Evolutionary conservation across 2,888 invertebrate genomes (phyloP).

Genomic region (Platycheirus rosarum): DNA sequence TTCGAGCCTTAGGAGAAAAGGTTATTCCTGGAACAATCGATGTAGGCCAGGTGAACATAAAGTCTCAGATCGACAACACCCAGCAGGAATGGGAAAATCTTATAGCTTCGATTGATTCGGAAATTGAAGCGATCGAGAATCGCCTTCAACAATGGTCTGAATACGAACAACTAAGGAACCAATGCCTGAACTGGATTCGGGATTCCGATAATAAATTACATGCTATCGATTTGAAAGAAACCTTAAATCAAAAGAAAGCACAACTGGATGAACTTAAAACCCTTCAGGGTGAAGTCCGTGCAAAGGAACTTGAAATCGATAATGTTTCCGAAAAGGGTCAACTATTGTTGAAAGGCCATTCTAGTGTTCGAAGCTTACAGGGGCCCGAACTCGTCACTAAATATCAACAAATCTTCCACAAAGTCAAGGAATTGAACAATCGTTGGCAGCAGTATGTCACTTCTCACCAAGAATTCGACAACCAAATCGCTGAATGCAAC

Average conservation of each 20-base stretch:
- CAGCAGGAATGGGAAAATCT: slow-evolving; percentile 96
- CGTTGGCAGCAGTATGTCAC: slow-evolving; percentile 96
- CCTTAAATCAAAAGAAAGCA: slow-evolving; percentile 91
- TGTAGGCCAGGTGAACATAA: slow-evolving; percentile 91
- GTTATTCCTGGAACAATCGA: slow-evolving; percentile 94
- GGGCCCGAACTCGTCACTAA: slow-evolving; percentile 95
- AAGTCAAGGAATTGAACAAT: slow-evolving; percentile 94
- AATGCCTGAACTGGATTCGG: slow-evolving; percentile 93
- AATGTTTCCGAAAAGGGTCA: slow-evolving; percentile 96
- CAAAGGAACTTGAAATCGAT: slow-evolving; percentile 96
- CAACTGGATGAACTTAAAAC: slow-evolving; percentile 91
- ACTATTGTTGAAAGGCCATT: slow-evolving; percentile 88
- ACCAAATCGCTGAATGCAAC: slow-evolving; percentile 89
- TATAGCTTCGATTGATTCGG: slow-evolving; percentile 89
- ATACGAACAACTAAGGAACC: slow-evolving; percentile 93
- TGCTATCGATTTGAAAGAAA: slow-evolving; percentile 92
- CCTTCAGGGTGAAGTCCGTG: slow-evolving; percentile 93
- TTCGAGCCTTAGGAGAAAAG: slow-evolving; percentile 92
- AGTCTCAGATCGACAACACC: slow-evolving; percentile 92
- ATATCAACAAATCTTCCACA: slow-evolving; percentile 94
- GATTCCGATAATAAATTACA: slow-evolving; percentile 94
- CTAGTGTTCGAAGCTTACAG: slow-evolving; percentile 90
- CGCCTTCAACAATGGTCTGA: slow-evolving; percentile 96
- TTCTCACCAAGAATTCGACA: slow-evolving; percentile 93
- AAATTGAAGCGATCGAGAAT: slow-evolving; percentile 90